Evolutionary conservation across 2,888 invertebrate genomes (phyloP).

Genomic region (Prenolepis imparis): DNA sequence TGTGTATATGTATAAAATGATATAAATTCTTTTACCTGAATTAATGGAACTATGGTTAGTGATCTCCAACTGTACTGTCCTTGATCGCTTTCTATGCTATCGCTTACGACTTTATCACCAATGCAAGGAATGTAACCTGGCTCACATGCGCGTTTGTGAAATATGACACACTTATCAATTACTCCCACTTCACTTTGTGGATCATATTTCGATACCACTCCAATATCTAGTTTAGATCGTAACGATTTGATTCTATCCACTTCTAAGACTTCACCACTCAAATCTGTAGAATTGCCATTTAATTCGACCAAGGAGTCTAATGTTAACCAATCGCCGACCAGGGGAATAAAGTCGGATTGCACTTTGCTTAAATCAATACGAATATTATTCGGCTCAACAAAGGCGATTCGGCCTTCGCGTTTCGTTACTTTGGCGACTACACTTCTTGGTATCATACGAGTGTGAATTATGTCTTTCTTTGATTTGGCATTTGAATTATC

Average conservation of each 20-base stretch:
- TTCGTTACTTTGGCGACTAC: constrained; percentile 85
- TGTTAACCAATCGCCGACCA: constrained; percentile 91
- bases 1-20: background rate
- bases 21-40: constrained; percentile 59
- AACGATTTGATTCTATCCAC: constrained; percentile 89
- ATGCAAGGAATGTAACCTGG: constrained; percentile 87
- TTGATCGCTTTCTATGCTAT: constrained; percentile 92
- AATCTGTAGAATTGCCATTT: constrained; percentile 87
- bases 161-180: constrained; percentile 89
- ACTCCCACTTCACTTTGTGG: constrained; percentile 85
- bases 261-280: constrained; percentile 88
- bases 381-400: constrained; percentile 88
- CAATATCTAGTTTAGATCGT: constrained; percentile 87
- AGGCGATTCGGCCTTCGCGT: constrained; percentile 84
- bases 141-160: constrained; percentile 88
- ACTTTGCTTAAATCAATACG: constrained; percentile 89
- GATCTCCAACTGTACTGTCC: constrained; percentile 89
- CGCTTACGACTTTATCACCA: constrained; percentile 89
- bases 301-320: constrained; percentile 89
- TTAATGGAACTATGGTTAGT: constrained; percentile 85
- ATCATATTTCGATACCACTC: constrained; percentile 87
- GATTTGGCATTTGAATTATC: constrained; percentile 56
- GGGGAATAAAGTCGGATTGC: constrained; percentile 89
- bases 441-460: constrained; percentile 75
- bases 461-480: background rate